Evolutionary conservation across 1,140 invertebrate species (phyloP), one percentile per base, ranked within the genome.

Genomic region (Oryzaephilus surinamensis): DNA sequence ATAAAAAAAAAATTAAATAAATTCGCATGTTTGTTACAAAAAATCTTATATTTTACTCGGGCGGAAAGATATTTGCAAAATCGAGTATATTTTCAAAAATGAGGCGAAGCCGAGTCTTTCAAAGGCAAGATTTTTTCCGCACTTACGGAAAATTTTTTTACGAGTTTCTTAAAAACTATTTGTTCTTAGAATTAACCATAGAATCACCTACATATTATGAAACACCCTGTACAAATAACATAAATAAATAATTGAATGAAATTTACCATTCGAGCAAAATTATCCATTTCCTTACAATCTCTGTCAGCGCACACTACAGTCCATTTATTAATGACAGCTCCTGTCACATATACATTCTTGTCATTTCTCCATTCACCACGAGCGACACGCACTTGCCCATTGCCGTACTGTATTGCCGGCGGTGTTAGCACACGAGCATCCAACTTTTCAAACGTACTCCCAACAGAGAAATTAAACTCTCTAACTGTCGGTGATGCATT

Each of bases 381-480:
- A 0, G 2, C 21, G 3, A 62, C 56, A 11, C 7, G 24, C 2
- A 35, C 33, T 10, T 12, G 20, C 11, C 10, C 34, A 6, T 33
- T 38, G 2, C 48, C 50, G 41, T 78, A 77, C 26, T 55, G 21
- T 4, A 81, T 38, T 10, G 18, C 12, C 0, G 79, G 79, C 15
- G 78, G 41, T 21, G 55, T 11, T 5, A 82, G 58, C 6, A 77
- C 55, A 31, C 77, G 62, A 1, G 71, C 77, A 6, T 62, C 42
- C 0, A 81, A 65, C 41, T 59, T 55, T 41, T 73, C 67, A 48
- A 81, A 77, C 32, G 67, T 20, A 2, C 56, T 45, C 14, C 41
- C 45, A 2, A 82, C 64, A 1, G 55, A 57, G 21, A 82, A 59
- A 0, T 71, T 73, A 57, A 81, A 82, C 44, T 74, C 73, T 48